Percentiles rank a stretch among this genome's conserved stretches.
Conservation (phyloP, 2,888 invertebrate species). For the Eilema caniola region DNA sequence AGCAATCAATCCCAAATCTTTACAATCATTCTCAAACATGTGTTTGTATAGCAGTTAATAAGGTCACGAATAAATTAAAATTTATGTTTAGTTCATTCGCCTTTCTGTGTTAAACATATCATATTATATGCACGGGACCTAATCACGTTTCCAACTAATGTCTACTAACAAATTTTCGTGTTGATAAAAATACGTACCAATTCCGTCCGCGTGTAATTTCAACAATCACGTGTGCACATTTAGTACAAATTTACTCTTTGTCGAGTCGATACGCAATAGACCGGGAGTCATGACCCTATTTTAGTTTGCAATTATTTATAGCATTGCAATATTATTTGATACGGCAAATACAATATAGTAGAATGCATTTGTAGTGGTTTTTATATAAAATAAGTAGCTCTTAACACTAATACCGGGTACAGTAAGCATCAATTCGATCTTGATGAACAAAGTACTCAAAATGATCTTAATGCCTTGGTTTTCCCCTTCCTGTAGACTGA, state of each 20-base stretch:
- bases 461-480: too few relatives aligned
- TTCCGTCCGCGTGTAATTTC: slow-evolving; percentile 3
- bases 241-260: slow-evolving; percentile 13
- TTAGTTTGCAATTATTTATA: not conserved
- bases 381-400: not conserved
- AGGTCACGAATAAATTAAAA: not conserved
- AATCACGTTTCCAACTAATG: slow-evolving; percentile 6
- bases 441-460: too few relatives aligned
- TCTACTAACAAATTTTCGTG: not conserved
- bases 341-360: not conserved
- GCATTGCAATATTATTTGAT: slow-evolving; percentile 1
- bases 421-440: too few relatives aligned
- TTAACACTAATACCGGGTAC: too few relatives aligned
- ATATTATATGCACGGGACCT: slow-evolving; percentile 5
- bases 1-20: too few relatives aligned
- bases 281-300: slow-evolving; percentile 17
- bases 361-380: not conserved
- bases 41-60: too few relatives aligned
- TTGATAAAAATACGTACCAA: not conserved
- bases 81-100: slow-evolving; percentile 2
- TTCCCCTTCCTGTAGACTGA: too few relatives aligned
- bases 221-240: slow-evolving; percentile 26
- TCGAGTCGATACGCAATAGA: slow-evolving; percentile 20
- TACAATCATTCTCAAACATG: not conserved
- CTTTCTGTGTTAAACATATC: not conserved